A percentile compares a stretch with the other conserved stretches of the same genome.
Evolutionary conservation across 2,888 invertebrate species (phyloP).

Genomic region (Ephialtes manifestator): DNA sequence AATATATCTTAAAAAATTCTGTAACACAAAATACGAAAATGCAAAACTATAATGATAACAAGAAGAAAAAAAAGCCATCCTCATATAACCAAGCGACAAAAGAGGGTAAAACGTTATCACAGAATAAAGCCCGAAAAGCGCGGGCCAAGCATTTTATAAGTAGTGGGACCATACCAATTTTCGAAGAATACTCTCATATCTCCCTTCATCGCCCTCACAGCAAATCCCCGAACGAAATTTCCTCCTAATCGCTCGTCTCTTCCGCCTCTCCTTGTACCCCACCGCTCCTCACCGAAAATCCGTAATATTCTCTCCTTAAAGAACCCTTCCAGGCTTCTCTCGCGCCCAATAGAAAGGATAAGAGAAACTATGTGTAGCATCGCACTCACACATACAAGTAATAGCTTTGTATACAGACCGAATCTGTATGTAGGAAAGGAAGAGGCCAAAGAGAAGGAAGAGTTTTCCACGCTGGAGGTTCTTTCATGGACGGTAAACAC

Average conservation of each 20-base stretch:
- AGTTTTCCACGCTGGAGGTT: slow-evolving; percentile 39
- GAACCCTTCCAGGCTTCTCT: neutral
- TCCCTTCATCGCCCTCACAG: neutral
- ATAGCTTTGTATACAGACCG: neutral
- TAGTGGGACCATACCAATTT: slow-evolving; percentile 26
- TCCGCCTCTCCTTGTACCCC: neutral
- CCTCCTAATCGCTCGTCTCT: slow-evolving; percentile 31
- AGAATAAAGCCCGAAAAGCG: neutral
- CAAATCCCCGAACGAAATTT: slow-evolving; percentile 46
- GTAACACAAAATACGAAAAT: neutral
- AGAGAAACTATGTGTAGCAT: neutral
- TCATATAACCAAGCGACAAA: neutral
- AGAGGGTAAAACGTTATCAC: slow-evolving; percentile 2
- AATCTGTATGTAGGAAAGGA: neutral
- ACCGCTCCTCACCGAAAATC: slow-evolving; percentile 28
- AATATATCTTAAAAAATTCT: too few species aligned
- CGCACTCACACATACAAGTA: neutral
- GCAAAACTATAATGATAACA: neutral
- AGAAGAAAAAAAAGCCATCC: neutral
- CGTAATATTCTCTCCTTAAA: slow-evolving; percentile 46
- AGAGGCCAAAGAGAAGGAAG: slow-evolving; percentile 27
- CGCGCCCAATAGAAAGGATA: slow-evolving; percentile 29
- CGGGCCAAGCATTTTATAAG: slow-evolving; percentile 17
- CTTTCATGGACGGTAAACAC: slow-evolving; percentile 64
- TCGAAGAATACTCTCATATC: slow-evolving; percentile 8